Evolutionary conservation across 2,797 vertebrate genomes (phyloP).

Genomic region (Tympanoctomys barrerae): DNA sequence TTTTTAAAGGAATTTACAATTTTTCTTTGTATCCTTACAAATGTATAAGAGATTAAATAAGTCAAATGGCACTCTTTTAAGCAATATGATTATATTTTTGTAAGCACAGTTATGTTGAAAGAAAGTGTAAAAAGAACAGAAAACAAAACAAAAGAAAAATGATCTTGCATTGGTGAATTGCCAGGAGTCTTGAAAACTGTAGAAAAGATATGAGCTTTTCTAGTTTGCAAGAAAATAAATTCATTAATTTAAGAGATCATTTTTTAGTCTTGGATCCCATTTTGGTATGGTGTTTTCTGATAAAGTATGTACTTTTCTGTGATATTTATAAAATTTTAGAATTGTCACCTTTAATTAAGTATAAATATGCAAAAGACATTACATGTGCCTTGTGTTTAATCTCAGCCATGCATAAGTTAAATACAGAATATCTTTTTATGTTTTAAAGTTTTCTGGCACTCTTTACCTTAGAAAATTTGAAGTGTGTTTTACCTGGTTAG

Average conservation of each 20-base stretch:
- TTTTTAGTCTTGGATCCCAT: neutral
- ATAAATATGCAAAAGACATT: neutral
- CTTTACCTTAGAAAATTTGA: conserved; percentile 1
- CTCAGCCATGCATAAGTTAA: neutral
- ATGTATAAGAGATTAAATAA: too few species aligned
- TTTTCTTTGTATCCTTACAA: too few species aligned
- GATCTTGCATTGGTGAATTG: conserved; percentile 26
- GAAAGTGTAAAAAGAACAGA: too few species aligned
- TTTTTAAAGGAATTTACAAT: too few species aligned
- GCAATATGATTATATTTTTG: too few species aligned
- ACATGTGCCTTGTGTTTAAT: neutral
- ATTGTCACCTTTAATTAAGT: conserved; percentile 9
- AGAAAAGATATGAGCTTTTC: conserved; percentile 31
- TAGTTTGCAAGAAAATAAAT: conserved; percentile 7
- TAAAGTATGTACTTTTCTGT: neutral
- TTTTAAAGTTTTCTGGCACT: neutral
- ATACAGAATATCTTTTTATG: neutral
- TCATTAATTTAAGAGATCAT: conserved; percentile 31
- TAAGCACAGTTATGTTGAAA: too few species aligned
- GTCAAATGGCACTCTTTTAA: too few species aligned
- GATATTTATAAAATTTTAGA: conserved; percentile 52
- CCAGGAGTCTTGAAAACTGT: conserved; percentile 54
- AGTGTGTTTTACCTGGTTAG: neutral
- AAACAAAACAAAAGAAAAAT: neutral
- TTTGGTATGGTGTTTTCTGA: conserved; percentile 37